Conservation (phyloP, 1,140 invertebrate genomes). For the Colletes latitarsis region DNA sequence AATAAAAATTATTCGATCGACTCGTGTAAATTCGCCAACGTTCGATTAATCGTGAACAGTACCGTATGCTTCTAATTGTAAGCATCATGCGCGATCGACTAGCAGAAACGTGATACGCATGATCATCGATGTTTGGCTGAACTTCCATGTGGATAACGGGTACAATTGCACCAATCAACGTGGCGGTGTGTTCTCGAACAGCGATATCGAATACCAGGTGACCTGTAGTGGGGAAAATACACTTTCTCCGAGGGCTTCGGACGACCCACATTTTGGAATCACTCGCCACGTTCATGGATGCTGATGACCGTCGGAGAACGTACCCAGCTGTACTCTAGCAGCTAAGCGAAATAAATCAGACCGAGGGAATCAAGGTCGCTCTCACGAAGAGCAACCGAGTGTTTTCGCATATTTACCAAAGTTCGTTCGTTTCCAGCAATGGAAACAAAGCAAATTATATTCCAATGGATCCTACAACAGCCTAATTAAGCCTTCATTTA, state of each 20-base stretch:
- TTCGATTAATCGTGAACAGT: no score
- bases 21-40: no score
- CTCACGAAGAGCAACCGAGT: conserved; percentile 42
- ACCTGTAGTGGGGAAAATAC: conserved; percentile 63
- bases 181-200: conserved; percentile 24
- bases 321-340: background rate
- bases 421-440: background rate
- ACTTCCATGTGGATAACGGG: background rate
- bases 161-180: background rate
- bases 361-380: conserved; percentile 65
- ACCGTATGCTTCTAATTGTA: no score
- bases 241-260: conserved; percentile 62
- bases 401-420: conserved; percentile 1
- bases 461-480: no score
- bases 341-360: conserved; percentile 33
- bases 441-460: background rate
- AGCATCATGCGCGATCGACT: no score
- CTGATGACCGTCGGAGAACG: conserved; percentile 53
- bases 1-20: no score
- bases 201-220: conserved; percentile 56
- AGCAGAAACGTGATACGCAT: no score
- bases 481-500: background rate
- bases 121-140: background rate
- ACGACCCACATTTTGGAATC: conserved; percentile 67
- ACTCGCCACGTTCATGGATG: conserved; percentile 52